Evolutionary conservation across 2,113 vertebrate species (phyloP).

Genomic region (Mastomys natalensis): DNA sequence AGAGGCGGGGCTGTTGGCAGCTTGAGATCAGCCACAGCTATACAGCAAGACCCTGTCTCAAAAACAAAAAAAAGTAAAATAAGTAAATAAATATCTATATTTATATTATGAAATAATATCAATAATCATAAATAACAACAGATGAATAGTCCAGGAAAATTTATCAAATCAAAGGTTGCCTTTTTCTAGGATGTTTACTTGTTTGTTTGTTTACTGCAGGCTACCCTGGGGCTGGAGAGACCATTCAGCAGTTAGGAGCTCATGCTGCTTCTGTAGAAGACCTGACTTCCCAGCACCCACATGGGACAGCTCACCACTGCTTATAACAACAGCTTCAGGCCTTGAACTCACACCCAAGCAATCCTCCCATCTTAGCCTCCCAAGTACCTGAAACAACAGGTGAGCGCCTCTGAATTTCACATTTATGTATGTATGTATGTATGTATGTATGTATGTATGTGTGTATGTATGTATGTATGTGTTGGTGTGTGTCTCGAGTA

Average conservation of each 20-base stretch:
- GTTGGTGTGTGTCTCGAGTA: not conserved
- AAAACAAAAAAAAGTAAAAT: not conserved
- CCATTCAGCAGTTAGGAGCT: not conserved
- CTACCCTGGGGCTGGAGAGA: not conserved
- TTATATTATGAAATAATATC: not conserved
- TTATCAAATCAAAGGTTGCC: not conserved
- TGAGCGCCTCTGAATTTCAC: not conserved
- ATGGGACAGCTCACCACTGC: not conserved
- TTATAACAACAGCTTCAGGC: not conserved
- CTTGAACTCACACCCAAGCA: not conserved
- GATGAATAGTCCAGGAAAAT: not conserved
- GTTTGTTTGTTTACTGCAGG: not conserved
- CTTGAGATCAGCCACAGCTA: not conserved
- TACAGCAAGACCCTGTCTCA: not conserved
- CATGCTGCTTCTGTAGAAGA: not conserved
- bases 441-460: too few relatives aligned
- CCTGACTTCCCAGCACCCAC: not conserved
- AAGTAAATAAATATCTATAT: not conserved
- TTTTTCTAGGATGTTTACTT: not conserved
- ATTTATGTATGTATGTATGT: too few relatives aligned
- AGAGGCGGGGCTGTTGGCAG: not conserved
- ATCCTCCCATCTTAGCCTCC: not conserved
- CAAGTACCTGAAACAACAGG: not conserved
- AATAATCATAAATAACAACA: not conserved
- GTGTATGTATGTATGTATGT: too few relatives aligned